phyloP scores from a whole-genome alignment of 64 coral and sea anemone genomes.

The Pocillopora verrucosa region DNA sequence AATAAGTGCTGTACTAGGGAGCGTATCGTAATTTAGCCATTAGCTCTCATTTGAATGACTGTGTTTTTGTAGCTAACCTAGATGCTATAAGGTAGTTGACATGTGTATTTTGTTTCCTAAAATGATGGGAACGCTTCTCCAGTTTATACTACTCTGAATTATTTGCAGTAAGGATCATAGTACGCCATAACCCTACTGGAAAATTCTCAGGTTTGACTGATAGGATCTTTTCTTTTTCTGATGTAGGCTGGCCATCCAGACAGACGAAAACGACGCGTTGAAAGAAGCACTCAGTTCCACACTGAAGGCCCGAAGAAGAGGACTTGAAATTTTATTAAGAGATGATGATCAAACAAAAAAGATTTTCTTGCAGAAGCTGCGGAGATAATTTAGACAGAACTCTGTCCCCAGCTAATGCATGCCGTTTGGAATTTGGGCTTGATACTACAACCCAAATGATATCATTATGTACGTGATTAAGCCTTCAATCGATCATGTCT shows the following conservation, averaged over 20 bases:
- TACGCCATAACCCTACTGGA: too few species aligned
- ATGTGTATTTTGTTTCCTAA: too few species aligned
- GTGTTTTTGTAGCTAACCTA: too few species aligned
- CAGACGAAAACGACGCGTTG: slow-evolving; percentile 86
- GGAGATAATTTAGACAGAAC: slow-evolving; percentile 72
- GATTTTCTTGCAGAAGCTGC: slow-evolving; percentile 83
- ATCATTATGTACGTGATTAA: background rate
- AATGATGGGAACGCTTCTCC: too few species aligned
- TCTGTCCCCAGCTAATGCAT: slow-evolving; percentile 62
- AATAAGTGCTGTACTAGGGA: too few species aligned
- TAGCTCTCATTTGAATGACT: too few species aligned
- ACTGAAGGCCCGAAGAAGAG: slow-evolving; percentile 68
- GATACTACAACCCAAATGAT: background rate
- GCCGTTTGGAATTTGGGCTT: background rate
- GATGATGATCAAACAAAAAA: slow-evolving; percentile 93
- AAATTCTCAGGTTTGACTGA: too few species aligned
- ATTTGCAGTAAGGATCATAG: too few species aligned
- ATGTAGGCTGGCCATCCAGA: slow-evolving; percentile 80
- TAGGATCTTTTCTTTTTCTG: background rate
- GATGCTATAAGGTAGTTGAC: too few species aligned
- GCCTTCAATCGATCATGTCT: background rate
- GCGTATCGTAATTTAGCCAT: too few species aligned
- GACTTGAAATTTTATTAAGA: slow-evolving; percentile 86
- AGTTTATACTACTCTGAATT: too few species aligned
- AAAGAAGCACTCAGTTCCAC: slow-evolving; percentile 88